Percentiles rank a stretch among this genome's conserved stretches.
phyloP scores from a whole-genome alignment of 1,140 invertebrate genomes.

The Ceratina australensis region DNA sequence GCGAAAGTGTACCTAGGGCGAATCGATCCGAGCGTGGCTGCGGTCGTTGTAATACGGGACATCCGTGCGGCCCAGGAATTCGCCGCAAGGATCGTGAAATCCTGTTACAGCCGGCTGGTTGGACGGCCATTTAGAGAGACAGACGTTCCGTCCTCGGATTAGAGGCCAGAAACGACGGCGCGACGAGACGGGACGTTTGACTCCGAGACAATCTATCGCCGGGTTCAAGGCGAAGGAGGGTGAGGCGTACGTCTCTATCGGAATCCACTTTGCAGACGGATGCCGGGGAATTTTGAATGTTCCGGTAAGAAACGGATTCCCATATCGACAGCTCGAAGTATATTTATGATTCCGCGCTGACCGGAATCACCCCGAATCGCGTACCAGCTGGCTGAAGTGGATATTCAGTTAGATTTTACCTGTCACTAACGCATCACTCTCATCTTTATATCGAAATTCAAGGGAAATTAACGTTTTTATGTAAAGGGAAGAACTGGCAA shows the following conservation, averaged over 20 bases:
- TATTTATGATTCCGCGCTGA: conserved; percentile 9
- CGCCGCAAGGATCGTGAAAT: conserved; percentile 59
- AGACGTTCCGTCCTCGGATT: conserved; percentile 50
- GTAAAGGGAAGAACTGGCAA: too few relatives aligned
- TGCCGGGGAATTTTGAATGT: conserved; percentile 31
- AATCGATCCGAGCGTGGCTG: conserved; percentile 25
- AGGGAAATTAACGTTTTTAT: too few relatives aligned
- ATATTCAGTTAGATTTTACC: background rate
- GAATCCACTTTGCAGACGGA: conserved; percentile 44
- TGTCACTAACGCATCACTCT: too few relatives aligned
- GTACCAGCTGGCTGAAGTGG: too few relatives aligned
- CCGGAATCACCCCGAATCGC: too few relatives aligned
- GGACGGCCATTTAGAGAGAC: conserved; percentile 52
- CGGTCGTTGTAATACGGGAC: conserved; percentile 37
- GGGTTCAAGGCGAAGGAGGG: background rate
- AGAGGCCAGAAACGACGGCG: conserved; percentile 21
- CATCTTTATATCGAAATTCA: too few relatives aligned
- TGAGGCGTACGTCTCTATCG: conserved; percentile 19
- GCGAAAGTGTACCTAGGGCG: conserved; percentile 16
- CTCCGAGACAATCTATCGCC: conserved; percentile 54
- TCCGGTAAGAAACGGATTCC: background rate
- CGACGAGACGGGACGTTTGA: conserved; percentile 48
- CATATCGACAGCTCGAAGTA: conserved; percentile 5
- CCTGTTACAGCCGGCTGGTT: conserved; percentile 38
- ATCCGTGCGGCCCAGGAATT: conserved; percentile 28